Evolutionary conservation across 2,797 vertebrate species (phyloP).

Genomic region (Ctenochaetus hawaiiensis): DNA sequence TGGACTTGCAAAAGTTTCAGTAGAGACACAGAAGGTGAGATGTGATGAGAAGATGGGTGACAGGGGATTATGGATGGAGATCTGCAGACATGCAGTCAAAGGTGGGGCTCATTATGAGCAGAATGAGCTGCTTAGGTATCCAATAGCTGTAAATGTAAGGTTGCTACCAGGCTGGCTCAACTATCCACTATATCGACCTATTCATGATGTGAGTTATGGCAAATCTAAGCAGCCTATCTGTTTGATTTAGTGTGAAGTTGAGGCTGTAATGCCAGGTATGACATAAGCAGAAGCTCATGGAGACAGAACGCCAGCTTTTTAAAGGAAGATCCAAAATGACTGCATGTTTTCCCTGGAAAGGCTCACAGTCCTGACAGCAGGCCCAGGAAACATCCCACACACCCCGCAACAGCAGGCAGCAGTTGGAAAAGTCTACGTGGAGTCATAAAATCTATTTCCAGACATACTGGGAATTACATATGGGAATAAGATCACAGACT

Average conservation of each 20-base stretch:
- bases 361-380: constrained; percentile 54
- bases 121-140: constrained; percentile 37
- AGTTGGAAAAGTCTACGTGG: constrained; percentile 72
- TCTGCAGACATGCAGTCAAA: constrained; percentile 45
- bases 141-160: constrained; percentile 36
- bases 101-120: constrained; percentile 33
- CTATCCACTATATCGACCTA: constrained; percentile 28
- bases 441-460: constrained; percentile 67
- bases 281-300: constrained; percentile 54
- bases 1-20: constrained; percentile 41
- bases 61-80: constrained; percentile 22
- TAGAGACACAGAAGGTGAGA: constrained; percentile 14
- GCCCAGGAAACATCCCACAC: constrained; percentile 76
- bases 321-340: constrained; percentile 64
- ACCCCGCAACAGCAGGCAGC: constrained; percentile 65
- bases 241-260: constrained; percentile 42
- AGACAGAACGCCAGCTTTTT: constrained; percentile 54
- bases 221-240: constrained; percentile 50
- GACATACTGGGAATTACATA: constrained; percentile 53
- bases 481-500: constrained; percentile 63
- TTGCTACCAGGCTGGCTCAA: constrained; percentile 45
- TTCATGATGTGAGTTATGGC: constrained; percentile 61
- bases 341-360: constrained; percentile 76
- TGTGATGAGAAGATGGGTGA: constrained; percentile 30
- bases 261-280: constrained; percentile 57